A percentile compares a stretch with the other conserved stretches of the same genome.
These are phyloP conservation scores for Ylistrum balloti DNA, from an alignment of 1,140 invertebrate species.

Conservation along the genomic window DNA sequence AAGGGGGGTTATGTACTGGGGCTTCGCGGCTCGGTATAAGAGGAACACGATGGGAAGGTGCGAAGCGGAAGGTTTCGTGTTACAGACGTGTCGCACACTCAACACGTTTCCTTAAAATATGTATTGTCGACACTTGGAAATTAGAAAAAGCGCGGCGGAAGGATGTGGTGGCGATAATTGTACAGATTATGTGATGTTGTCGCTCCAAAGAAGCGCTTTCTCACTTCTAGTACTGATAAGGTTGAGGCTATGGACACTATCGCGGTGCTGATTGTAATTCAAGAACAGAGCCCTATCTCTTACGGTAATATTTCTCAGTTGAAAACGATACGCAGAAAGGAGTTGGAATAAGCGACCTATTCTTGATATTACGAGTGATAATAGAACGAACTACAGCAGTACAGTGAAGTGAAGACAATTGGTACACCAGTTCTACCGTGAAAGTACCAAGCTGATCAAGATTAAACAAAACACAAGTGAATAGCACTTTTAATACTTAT, in stretches of 20 bases:
- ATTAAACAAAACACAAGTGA: too few species aligned
- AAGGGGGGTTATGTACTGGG: background rate
- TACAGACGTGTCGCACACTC: background rate
- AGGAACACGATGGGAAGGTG: background rate
- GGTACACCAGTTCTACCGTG: background rate
- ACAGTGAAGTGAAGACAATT: background rate
- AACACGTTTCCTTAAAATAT: background rate
- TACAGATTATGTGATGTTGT: background rate
- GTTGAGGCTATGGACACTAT: background rate
- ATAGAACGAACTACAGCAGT: background rate
- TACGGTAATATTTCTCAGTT: background rate
- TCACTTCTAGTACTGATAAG: background rate
- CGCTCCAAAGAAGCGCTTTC: background rate
- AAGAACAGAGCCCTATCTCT: background rate
- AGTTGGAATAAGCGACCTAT: background rate
- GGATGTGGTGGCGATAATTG: background rate
- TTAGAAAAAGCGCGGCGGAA: background rate
- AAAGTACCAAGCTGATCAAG: background rate
- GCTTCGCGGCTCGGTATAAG: background rate
- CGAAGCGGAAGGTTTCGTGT: background rate
- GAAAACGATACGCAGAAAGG: background rate
- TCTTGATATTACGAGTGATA: background rate
- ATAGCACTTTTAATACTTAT: too few species aligned
- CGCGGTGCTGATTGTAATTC: background rate
- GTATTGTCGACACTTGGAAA: background rate